Evolutionary conservation across 53 echinoderm and acorn worm species (phyloP).

Genomic region (Pentamera pediparva): DNA sequence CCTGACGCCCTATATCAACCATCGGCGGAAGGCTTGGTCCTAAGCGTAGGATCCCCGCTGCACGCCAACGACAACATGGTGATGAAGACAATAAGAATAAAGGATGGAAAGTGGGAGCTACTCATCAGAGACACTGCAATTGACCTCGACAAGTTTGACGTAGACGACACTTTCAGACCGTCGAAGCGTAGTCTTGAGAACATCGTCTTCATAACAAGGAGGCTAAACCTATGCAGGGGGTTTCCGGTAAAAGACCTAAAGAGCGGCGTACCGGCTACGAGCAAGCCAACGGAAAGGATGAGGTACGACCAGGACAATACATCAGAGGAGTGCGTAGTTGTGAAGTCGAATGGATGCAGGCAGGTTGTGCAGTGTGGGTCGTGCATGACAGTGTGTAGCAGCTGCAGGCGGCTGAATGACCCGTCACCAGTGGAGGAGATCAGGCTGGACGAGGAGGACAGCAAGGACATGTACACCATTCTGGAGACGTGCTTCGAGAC

Average conservation of each 20-base stretch:
- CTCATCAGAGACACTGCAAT: neutral
- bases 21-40: too few relatives aligned
- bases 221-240: neutral
- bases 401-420: neutral
- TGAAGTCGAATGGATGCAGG: neutral
- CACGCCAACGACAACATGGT: constrained; percentile 4
- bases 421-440: neutral
- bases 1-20: too few relatives aligned
- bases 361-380: neutral
- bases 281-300: neutral
- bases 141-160: neutral
- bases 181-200: neutral
- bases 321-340: neutral
- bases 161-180: neutral
- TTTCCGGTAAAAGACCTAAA: neutral
- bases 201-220: neutral
- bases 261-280: too few relatives aligned
- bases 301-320: neutral
- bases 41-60: too few relatives aligned
- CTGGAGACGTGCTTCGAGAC: neutral
- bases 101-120: neutral
- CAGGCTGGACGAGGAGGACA: constrained; percentile 1
- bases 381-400: neutral
- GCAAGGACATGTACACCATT: constrained; percentile 6
- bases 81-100: neutral